Base-by-base conservation (phyloP, 1,140 invertebrate species). In the Meloidogyne chitwoodi region DNA sequence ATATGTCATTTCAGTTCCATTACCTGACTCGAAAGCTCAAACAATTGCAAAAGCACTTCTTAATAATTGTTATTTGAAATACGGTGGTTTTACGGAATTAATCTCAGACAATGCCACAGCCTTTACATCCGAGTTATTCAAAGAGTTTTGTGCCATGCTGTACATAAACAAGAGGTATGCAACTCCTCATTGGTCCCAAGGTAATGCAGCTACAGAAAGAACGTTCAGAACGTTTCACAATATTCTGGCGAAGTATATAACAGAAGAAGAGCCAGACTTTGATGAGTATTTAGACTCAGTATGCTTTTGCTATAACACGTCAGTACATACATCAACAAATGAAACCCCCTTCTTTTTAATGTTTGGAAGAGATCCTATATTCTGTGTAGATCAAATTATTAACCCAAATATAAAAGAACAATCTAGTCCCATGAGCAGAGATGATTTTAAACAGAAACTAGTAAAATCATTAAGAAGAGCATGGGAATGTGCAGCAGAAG, bases 221-320 rank as follows among this genome's bases (percentile, higher is more conserved):
- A 19, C 29, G 5, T 77, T 77, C 8, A n/a, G 74, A 16, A 78
- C 76, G 0, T 48, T 78, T 41, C 64, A 78, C 27, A 70, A 78
- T 44, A 68, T 66, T 16, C 24, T 78, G 1, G n/a, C 77, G 0
- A 78, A 78, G n/a, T 78, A 76, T 29, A 31, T 78, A 2, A 61
- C 10, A 4, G 24, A 61, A 16, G 65, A 78, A 0, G 19, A 78
- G 19, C 26, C 66, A 1, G 76, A 78, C 19, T 78, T 78, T 41
- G 74, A 76, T 22, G 41, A 68, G 16, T 70, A 34, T n/a, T n/a
- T 77, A 31, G 19, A 65, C 10, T 67, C 22, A 12, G 74, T 65
- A 14, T 24, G 24, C n/a, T 78, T 74, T 61, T 78, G 77, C 22
- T 78, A 78, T 62, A 78, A 78, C 41, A 78, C 77, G 0, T 31